Conservation (phyloP, 2,113 vertebrate genomes). For the Cololabis saira region DNA sequence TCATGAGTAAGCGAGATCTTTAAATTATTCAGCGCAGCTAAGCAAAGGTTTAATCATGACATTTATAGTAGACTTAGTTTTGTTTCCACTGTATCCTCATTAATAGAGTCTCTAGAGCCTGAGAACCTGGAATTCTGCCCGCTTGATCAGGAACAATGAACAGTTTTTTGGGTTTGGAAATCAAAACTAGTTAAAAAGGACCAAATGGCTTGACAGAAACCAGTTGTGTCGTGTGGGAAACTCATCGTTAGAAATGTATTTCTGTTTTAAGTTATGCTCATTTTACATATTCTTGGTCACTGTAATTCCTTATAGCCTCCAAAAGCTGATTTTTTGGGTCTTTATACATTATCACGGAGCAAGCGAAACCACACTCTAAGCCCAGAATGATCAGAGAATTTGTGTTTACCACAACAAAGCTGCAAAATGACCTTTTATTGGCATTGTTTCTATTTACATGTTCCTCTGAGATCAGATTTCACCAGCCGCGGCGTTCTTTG, state of each 20-base stretch:
- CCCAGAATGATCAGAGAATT: not conserved
- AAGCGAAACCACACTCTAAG: no score
- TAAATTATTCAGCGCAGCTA: conserved; percentile 56
- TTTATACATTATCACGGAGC: no score
- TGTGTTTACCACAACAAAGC: not conserved
- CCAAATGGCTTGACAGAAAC: not conserved
- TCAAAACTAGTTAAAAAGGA: not conserved
- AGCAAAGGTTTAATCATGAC: conserved; percentile 61
- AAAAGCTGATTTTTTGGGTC: no score
- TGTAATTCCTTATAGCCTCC: no score
- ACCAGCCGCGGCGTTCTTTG: not conserved
- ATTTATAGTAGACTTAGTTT: conserved; percentile 41
- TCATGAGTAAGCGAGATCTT: conserved; percentile 52
- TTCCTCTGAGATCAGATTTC: conserved; percentile 3
- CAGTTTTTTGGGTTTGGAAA: not conserved
- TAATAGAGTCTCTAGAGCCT: not conserved
- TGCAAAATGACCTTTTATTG: not conserved
- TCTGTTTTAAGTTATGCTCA: no score
- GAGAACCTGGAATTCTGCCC: not conserved
- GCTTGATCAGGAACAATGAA: not conserved
- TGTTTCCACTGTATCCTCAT: conserved; percentile 25
- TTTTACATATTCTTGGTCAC: no score
- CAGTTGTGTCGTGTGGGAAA: no score
- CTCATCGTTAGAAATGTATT: no score
- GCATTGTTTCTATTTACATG: not conserved